phyloP scores from a whole-genome alignment of 1,140 invertebrate species.

The Helicoverpa armigera region DNA sequence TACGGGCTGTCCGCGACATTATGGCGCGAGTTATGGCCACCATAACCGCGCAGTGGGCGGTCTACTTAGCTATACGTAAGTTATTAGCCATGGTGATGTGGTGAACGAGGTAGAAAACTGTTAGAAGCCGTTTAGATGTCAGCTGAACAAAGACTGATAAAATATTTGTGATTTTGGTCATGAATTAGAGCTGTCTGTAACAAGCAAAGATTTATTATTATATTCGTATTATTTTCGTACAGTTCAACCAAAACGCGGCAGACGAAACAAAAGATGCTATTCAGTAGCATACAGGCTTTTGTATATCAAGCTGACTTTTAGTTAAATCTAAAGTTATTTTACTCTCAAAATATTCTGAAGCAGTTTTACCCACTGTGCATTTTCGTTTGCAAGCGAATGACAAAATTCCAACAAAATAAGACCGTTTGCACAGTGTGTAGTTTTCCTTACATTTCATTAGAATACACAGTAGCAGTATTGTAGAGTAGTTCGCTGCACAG shows the following conservation, averaged over 20 bases:
- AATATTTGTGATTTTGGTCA: too few species aligned
- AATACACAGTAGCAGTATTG: constrained; percentile 7
- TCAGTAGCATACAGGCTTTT: too few species aligned
- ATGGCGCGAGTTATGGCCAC: constrained; percentile 47
- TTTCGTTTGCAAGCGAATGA: constrained; percentile 25
- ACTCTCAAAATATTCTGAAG: constrained; percentile 11
- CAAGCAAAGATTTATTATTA: too few species aligned
- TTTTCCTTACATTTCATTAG: constrained; percentile 35
- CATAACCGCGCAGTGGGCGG: constrained; percentile 19
- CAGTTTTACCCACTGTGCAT: background rate
- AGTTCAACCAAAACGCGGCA: too few species aligned
- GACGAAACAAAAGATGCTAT: too few species aligned
- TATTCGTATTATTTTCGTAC: too few species aligned
- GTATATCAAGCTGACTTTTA: too few species aligned
- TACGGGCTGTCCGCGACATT: constrained; percentile 46
- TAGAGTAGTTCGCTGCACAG: background rate
- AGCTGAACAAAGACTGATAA: too few species aligned
- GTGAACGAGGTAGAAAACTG: too few species aligned
- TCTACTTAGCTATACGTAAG: constrained; percentile 5
- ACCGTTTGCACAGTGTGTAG: constrained; percentile 14
- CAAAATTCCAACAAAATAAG: constrained; percentile 33
- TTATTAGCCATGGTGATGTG: background rate
- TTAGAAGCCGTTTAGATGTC: too few species aligned
- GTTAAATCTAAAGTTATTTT: background rate
- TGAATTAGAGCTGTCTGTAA: too few species aligned